Evolutionary conservation across 2,888 invertebrate species (phyloP), one percentile per base, ranked within the genome.

Genomic region (Pteria penguin): DNA sequence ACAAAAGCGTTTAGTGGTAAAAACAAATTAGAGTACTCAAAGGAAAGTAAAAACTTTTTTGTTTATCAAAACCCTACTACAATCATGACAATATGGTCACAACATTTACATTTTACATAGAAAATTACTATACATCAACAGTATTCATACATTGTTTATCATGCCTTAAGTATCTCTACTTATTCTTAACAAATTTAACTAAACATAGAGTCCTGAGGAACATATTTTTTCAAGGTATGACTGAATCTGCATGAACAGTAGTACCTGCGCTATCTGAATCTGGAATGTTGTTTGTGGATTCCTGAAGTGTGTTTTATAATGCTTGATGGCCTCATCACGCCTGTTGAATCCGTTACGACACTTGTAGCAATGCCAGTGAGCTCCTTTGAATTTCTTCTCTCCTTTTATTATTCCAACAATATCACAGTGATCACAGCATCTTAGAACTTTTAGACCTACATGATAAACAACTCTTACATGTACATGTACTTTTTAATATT

Each of bases 281-380:
- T 92, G 91, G 80, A 92, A 92, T 2, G 92, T 92, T 2, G 92
- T 92, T 69, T 90, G 90, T 62, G 92, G 92, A 80, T 91, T 92
- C 73, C 91, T 81, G 81, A 92, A 92, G 79, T 92, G 92, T 27
- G 92, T 92, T 78, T 89, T 90, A 81, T 91, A 92, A 78, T 92
- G 92, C 82, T 92, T 92, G 62, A 92, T 86, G 8, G 92, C 92
- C 75, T 92, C 92, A 78, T 92, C 91, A 61, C 91, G 75, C 55
- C 92, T 80, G 77, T 91, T 91, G 83, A 92, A 92, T 2, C 92
- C 92, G 85, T 92, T 92, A 11, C 88, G 81, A 80, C 92, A 92
- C 29, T 88, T 87, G 79, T 91, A 92, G 76, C 92, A 92, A 72
- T 92, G 92, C 92, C 92, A 92, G 84, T 92, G 92, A 57, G 92